Evolutionary conservation across 2,797 vertebrate species (phyloP).

Genomic region (Heterohyrax brucei): DNA sequence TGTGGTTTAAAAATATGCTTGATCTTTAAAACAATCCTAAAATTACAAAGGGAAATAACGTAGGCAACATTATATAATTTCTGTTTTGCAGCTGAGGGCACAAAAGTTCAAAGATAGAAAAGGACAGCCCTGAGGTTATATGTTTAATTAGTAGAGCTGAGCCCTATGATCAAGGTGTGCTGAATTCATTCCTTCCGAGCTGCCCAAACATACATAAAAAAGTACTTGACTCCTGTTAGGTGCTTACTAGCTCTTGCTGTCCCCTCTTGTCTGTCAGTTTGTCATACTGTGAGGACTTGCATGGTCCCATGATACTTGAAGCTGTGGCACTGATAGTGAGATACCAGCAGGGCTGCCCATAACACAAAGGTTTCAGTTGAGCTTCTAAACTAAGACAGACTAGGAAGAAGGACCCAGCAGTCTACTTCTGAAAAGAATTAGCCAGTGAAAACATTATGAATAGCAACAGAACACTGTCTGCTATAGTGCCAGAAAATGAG

Average conservation of each 20-base stretch:
- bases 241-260: not conserved
- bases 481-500: no score
- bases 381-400: no score
- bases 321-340: no score
- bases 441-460: no score
- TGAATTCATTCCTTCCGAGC: not conserved
- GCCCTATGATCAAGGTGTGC: fast-evolving
- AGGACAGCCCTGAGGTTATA: not conserved
- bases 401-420: no score
- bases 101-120: not conserved
- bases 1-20: not conserved
- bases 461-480: no score
- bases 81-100: not conserved
- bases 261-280: no score
- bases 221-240: not conserved
- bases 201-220: not conserved
- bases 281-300: no score
- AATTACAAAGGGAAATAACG: not conserved
- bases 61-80: not conserved
- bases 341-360: no score
- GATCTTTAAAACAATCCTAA: not conserved
- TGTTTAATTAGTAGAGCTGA: not conserved
- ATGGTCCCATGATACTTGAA: no score
- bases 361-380: no score
- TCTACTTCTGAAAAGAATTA: no score